Evolutionary conservation across 2,113 vertebrate species (phyloP), one percentile per base, ranked within the genome.

Genomic region (Boulengeromyrus knoepffleri): DNA sequence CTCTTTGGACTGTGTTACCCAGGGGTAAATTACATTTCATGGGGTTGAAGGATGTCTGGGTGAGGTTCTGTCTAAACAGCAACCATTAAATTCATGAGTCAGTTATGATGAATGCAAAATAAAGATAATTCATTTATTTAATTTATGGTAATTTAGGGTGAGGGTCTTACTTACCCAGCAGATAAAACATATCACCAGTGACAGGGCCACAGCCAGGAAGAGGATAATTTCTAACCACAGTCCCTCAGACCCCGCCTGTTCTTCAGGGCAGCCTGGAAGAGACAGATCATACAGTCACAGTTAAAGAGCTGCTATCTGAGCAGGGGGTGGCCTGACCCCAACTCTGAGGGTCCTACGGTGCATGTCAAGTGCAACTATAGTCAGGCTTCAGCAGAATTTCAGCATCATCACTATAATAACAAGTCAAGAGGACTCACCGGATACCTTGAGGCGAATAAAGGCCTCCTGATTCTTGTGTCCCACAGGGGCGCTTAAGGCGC

Each of bases 141-240:
- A 77, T 39, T 39, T 77, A 49, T 10, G 10, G 2, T 12, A 49
- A 49, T 50, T 50, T 50, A 13, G 49, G 17, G 24, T 13, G 27
- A 56, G 27, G n/a, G 15, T 5, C 8, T 19, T 50, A 96, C 96
- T 96, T 93, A 96, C 96, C 1, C 95, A 95, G 91, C 93, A 94
- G 4, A 94, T n/a, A 9, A 36, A 46, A 47, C 92, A 92, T 24
- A 92, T 89, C 0, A 95, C 0, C 0, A 96, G 87, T 27, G 93
- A 91, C 0, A 91, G 2, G 5, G 91, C 24, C 90, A 93, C 19
- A 0, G 12, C 0, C 0, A 91, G 36, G 19, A 94, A 94, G 0
- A 88, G 31, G 13, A 94, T 62, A 7, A 93, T 0, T 21, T 94
- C 92, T 0, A 83, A 3, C 10, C 87, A 4, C 36, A 74, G 62